Base-by-base conservation (phyloP, 2,888 invertebrate genomes). In the Drosophila subquinaria region DNA sequence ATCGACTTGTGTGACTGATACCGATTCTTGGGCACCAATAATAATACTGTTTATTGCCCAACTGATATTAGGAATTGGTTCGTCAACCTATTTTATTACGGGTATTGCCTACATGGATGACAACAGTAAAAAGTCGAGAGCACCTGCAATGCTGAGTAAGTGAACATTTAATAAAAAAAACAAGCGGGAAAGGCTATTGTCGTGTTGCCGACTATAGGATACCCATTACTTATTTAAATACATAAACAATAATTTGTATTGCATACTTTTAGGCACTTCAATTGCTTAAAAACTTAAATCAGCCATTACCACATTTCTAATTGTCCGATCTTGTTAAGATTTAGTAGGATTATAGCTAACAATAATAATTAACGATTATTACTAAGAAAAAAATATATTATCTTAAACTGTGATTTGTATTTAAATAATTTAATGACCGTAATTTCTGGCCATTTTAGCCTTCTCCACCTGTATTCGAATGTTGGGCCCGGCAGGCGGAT, bases 71-170 rank as follows among this genome's bases (percentile, higher is more conserved):
- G 96, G 95, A 2, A 94, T 96, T 35, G 95, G 95, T 8, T 94
- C 95, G 43, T 94, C 95, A 1, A 92, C 95, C 0, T 95, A 95
- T 86, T 95, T 95, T 81, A 95, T 95, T 0, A 92, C 95, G 9
- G 95, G 95, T 0, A 93, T 95, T 2, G 94, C 95, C 3, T 96
- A 96, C 85, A 95, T 96, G 95, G 96, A 96, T 84, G 96, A 96
- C 83, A 96, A 95, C 86, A 94, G 95, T 9, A 94, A 95, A 78
- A 95, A 95, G 84, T 94, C 95, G 1, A 95, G 95, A 88, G 95
- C 95, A 0, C 95, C 96, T 3, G 94, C 94, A 13, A 93, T 95
- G 71, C 94, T 95, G 61, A 95, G 95, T 95, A 91, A 33, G 65
- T 50, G 42, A n/a, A 27, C 27, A 5, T 27, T 27, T 27, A 5